Percentiles rank a stretch among this genome's conserved stretches.
These are phyloP conservation scores for Geopemphigus sp. DNA, from an alignment of 1,140 invertebrate species.

Conservation along the genomic window DNA sequence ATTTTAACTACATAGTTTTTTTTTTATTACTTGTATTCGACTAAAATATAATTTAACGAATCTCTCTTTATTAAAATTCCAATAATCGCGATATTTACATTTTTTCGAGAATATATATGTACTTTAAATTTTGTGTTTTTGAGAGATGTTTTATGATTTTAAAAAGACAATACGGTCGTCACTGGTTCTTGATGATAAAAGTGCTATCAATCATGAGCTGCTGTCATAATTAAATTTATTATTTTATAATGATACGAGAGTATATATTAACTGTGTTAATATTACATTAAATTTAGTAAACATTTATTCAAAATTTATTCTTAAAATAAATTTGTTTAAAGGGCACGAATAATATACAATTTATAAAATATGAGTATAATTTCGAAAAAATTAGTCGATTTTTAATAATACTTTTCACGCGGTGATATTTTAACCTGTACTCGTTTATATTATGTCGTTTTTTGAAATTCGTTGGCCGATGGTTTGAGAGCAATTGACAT, in stretches of 20 bases:
- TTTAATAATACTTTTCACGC: no score
- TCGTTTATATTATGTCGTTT: no score
- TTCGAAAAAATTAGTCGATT: no score
- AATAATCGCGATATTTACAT: no score
- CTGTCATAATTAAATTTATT: conserved; percentile 17
- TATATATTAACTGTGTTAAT: not conserved
- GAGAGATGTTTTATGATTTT: not conserved
- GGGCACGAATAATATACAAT: no score
- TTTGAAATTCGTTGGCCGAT: no score
- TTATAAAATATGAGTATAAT: no score
- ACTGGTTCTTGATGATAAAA: conserved; percentile 25
- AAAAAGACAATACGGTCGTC: not conserved
- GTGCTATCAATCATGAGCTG: conserved; percentile 13
- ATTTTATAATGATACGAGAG: not conserved
- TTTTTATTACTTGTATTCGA: not conserved
- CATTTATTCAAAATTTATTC: conserved; percentile 1
- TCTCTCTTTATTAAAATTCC: not conserved
- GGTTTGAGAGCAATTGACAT: no score
- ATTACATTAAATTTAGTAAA: not conserved
- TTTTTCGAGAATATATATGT: not conserved
- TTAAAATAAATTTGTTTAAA: no score
- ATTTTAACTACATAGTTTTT: not conserved
- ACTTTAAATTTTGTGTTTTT: not conserved
- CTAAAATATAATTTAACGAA: not conserved
- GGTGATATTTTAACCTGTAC: no score